phyloP scores from a whole-genome alignment of 2,888 invertebrate genomes.

The Dione vanillae region DNA sequence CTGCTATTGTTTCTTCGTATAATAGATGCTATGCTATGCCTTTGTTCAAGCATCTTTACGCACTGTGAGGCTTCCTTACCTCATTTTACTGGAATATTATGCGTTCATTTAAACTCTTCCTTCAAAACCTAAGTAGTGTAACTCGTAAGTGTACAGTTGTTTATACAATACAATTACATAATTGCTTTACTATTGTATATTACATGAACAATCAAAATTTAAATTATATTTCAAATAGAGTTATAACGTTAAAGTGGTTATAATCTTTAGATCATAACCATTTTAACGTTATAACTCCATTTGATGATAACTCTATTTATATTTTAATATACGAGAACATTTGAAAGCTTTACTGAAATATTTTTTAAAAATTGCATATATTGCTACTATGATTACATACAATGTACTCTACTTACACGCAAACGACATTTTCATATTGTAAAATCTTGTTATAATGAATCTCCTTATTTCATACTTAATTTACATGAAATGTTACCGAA shows the following conservation, averaged over 20 bases:
- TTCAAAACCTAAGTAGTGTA: background rate
- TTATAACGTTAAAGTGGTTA: too few relatives aligned
- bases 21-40: slow-evolving; percentile 28
- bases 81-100: slow-evolving; percentile 71
- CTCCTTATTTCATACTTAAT: slow-evolving; percentile 61
- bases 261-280: too few relatives aligned
- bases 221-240: too few relatives aligned
- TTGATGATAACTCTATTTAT: too few relatives aligned
- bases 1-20: slow-evolving; percentile 32
- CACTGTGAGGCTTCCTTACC: slow-evolving; percentile 58
- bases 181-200: too few relatives aligned
- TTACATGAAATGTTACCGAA: slow-evolving; percentile 70
- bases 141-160: background rate
- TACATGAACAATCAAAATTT: too few relatives aligned
- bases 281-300: too few relatives aligned
- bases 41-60: slow-evolving; percentile 50
- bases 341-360: background rate
- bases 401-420: slow-evolving; percentile 58
- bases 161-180: too few relatives aligned
- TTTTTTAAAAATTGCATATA: background rate
- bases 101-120: slow-evolving; percentile 34
- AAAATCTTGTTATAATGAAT: slow-evolving; percentile 67
- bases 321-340: too few relatives aligned
- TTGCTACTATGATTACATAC: slow-evolving; percentile 37
- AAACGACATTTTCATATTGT: slow-evolving; percentile 55